Percentiles rank a stretch among this genome's conserved stretches.
phyloP scores from a whole-genome alignment of 2,113 vertebrate genomes.

The Excalfactoria chinensis region DNA sequence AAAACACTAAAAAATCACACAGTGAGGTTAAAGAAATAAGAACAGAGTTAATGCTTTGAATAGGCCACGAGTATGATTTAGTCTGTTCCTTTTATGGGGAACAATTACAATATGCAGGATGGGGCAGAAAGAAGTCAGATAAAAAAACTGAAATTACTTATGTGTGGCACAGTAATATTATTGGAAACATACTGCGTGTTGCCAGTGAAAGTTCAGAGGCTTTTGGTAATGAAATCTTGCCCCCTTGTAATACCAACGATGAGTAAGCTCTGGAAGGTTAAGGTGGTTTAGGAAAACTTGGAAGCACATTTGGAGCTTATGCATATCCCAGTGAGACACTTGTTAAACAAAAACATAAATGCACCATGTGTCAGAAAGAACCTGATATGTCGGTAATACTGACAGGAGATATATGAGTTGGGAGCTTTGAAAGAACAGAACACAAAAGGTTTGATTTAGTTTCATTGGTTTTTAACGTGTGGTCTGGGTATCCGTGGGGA shows the following conservation, averaged over 20 bases:
- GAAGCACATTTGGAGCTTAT: background rate
- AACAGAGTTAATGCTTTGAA: conserved; percentile 31
- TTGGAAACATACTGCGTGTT: background rate
- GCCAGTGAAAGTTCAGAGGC: background rate
- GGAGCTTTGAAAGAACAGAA: background rate
- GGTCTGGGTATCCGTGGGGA: background rate
- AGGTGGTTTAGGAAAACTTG: background rate
- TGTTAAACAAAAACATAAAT: background rate
- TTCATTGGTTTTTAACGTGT: background rate
- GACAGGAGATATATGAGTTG: background rate
- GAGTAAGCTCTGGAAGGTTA: background rate
- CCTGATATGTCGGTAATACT: background rate
- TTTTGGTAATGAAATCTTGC: background rate
- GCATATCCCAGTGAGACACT: background rate
- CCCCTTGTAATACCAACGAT: background rate
- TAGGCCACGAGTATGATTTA: background rate
- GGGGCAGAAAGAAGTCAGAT: background rate
- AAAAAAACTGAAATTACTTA: background rate
- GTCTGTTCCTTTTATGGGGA: conserved; percentile 5
- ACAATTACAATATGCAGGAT: background rate
- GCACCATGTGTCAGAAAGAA: background rate
- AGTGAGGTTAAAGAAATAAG: conserved; percentile 35
- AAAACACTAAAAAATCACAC: background rate
- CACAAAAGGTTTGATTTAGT: background rate
- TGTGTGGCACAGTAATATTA: background rate